phyloP scores from a whole-genome alignment of 2,888 invertebrate genomes.

The Tortrix viridana region DNA sequence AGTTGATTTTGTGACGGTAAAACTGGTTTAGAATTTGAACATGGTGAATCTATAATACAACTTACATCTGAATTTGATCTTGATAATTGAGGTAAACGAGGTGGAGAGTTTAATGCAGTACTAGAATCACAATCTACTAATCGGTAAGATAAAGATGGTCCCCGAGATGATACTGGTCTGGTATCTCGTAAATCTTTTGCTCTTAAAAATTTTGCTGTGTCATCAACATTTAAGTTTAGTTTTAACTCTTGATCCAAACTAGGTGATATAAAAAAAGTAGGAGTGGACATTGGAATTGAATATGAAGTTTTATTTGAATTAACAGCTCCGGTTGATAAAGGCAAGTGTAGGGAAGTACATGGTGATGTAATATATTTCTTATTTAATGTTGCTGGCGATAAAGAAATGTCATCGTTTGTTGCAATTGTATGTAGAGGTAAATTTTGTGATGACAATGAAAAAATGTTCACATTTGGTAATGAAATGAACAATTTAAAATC shows the following conservation, averaged over 20 bases:
- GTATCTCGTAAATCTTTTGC: conserved; percentile 14
- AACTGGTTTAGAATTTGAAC: no score
- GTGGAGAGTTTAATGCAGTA: not conserved
- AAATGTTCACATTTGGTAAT: conserved; percentile 9
- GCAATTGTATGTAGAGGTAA: not conserved
- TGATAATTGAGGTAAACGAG: not conserved
- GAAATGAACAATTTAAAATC: conserved; percentile 7
- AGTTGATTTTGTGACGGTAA: no score
- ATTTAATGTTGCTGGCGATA: not conserved
- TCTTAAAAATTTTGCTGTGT: conserved; percentile 3
- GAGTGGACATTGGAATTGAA: not conserved
- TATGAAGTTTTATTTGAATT: not conserved
- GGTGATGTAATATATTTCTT: not conserved
- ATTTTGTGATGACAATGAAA: not conserved
- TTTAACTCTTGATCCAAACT: not conserved
- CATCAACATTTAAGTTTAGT: not conserved
- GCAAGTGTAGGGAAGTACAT: not conserved
- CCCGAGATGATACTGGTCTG: not conserved
- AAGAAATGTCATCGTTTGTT: not conserved
- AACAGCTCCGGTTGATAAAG: not conserved
- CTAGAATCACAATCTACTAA: not conserved
- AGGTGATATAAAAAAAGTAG: not conserved
- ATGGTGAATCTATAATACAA: no score
- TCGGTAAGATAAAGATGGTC: not conserved
- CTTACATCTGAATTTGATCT: not conserved